Evolutionary conservation across 2,888 invertebrate genomes (phyloP).

Genomic region (Peribatodes rhomboidaria): DNA sequence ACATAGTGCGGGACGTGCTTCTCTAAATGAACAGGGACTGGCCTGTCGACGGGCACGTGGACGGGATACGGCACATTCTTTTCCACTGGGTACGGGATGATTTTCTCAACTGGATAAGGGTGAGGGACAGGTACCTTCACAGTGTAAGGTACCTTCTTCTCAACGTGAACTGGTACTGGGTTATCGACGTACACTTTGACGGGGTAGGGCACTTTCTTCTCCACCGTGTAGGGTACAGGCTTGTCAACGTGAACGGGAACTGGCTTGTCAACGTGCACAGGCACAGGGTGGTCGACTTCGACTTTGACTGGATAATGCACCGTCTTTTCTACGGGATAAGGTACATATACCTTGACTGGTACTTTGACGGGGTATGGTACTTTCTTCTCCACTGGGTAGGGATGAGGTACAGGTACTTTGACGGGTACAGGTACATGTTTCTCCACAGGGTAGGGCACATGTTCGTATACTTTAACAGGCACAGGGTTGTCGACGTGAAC

Average conservation of each 20-base stretch:
- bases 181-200: conserved; percentile 89
- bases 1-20: conserved; percentile 89
- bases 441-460: conserved; percentile 91
- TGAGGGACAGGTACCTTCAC: conserved; percentile 91
- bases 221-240: conserved; percentile 91
- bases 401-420: conserved; percentile 90
- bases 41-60: conserved; percentile 87
- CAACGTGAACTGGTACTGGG: conserved; percentile 91
- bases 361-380: conserved; percentile 89
- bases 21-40: conserved; percentile 87
- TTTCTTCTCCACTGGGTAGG: conserved; percentile 91
- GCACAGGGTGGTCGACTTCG: conserved; percentile 89
- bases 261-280: conserved; percentile 89
- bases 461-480: conserved; percentile 87
- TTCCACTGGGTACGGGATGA: conserved; percentile 89
- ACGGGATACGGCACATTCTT: conserved; percentile 89
- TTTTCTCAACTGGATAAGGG: conserved; percentile 90
- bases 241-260: conserved; percentile 91
- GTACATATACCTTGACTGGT: conserved; percentile 90
- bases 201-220: conserved; percentile 90
- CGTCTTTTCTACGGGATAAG: conserved; percentile 91
- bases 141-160: conserved; percentile 91
- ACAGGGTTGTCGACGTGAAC: conserved; percentile 89
- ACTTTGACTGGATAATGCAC: conserved; percentile 91
- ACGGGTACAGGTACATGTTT: conserved; percentile 89